phyloP scores from a whole-genome alignment of 2,888 invertebrate species.

The Acrobeloides nanus region DNA sequence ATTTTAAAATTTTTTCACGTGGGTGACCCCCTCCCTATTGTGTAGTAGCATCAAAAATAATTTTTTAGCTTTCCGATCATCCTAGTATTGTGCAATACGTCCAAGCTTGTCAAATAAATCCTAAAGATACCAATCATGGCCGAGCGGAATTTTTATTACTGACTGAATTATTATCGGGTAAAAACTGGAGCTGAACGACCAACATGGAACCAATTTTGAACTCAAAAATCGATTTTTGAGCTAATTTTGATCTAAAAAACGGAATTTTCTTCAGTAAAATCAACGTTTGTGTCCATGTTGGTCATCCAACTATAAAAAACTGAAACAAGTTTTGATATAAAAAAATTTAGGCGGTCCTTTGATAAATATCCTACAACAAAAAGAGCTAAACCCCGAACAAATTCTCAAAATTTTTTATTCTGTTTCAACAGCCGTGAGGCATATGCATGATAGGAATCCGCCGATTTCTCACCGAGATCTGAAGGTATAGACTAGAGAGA shows the following conservation, averaged over 20 bases:
- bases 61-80: slow-evolving; percentile 69
- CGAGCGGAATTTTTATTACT: slow-evolving; percentile 78
- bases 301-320: no score
- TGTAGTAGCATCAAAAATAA: no score
- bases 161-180: slow-evolving; percentile 83
- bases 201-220: no score
- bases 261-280: no score
- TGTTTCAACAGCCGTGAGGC: slow-evolving; percentile 78
- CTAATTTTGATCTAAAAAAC: no score
- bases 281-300: no score
- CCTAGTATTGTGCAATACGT: slow-evolving; percentile 67
- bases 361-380: slow-evolving; percentile 41
- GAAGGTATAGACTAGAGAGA: no score
- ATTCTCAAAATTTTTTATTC: slow-evolving; percentile 79
- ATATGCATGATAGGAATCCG: slow-evolving; percentile 81
- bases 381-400: slow-evolving; percentile 53
- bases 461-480: slow-evolving; percentile 91
- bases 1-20: no score
- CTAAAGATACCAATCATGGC: slow-evolving; percentile 70
- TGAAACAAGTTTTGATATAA: no score
- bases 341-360: slow-evolving; percentile 35
- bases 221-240: no score
- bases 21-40: no score
- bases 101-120: slow-evolving; percentile 73
- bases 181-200: slow-evolving; percentile 18